Evolutionary conservation across 2,888 invertebrate species (phyloP), one percentile per base, ranked within the genome.

Genomic region (Dasysyrphus tricinctus): DNA sequence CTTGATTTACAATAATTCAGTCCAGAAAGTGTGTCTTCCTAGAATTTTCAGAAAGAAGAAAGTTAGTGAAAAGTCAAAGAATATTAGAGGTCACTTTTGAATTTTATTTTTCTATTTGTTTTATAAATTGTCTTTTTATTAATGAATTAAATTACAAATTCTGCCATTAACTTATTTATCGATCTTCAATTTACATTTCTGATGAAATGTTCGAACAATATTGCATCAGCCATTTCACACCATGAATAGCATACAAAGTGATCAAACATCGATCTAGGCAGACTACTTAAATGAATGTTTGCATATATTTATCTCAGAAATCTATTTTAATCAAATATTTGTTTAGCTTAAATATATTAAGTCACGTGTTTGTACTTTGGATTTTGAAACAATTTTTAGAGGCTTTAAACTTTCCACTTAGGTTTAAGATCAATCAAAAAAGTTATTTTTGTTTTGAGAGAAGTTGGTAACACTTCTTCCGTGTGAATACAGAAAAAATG

Each of bases 191-290:
- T 69, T 54, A 39, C 69, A 69, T 69, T 54, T 54, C 72, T 92
- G 91, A 91, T 89, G 92, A 90, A 90, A 92, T 89, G 67, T 89
- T 88, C 89, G 59, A 87, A 85, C 78, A 89, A 81, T 88, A 92
- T 92, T 92, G 92, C 91, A 91, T 92, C 91, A 92, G 91, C 92
- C 91, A 90, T 89, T 91, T 89, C 70, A 24, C 82, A 73, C 88
- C n/a, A 56, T 6, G 14, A 37, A 42, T 29, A 37, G 8, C 9
- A 39, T 3, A 24, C 24, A 39, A 69, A 37, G 54, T 24, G 39
- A 29, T 42, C 11, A 29, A 11, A 11, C n/a, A 54, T 12, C 19
- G 32, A 54, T 37, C 37, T 69, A 69, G 69, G n/a, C 69, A 24
- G 24, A 29, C 29, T 49, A 5, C 19, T 42, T 14, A 12, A 34